These are phyloP conservation scores for Clinocottus analis DNA, from an alignment of 2,113 vertebrate species.

Conservation along the genomic window DNA sequence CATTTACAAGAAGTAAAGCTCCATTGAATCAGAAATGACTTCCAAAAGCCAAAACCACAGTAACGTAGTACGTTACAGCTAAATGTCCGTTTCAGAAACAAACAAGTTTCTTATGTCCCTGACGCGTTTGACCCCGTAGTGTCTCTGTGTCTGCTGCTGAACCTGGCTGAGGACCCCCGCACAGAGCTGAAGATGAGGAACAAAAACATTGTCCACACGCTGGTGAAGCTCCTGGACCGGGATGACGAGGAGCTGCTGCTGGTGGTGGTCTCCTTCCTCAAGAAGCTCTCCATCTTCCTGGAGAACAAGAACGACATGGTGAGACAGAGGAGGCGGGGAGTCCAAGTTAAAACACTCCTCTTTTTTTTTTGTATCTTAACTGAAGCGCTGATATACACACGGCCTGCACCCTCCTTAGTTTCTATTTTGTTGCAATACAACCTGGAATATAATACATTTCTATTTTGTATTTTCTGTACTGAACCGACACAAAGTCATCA, in stretches of 20 bases:
- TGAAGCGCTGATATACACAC: neutral
- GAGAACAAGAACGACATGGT: conserved; percentile 99
- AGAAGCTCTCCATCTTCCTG: conserved; percentile 97
- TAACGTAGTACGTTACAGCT: neutral
- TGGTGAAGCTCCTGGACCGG: conserved; percentile 91
- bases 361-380: neutral
- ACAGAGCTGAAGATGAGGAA: conserved; percentile 97
- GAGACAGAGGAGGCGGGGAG: conserved; percentile 55
- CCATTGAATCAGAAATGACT: neutral
- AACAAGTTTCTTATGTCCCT: neutral
- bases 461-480: neutral
- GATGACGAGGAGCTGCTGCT: conserved; percentile 93
- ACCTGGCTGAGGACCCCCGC: conserved; percentile 93
- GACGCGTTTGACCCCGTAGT: conserved; percentile 74
- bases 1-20: neutral
- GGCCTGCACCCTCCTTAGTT: neutral
- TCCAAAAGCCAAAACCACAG: neutral
- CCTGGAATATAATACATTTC: neutral
- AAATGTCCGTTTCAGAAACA: no score
- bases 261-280: conserved; percentile 92
- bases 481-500: neutral
- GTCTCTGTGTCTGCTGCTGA: conserved; percentile 91
- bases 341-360: neutral
- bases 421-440: neutral
- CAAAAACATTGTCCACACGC: conserved; percentile 93